Base-by-base conservation (phyloP, 2,888 invertebrate genomes). In the Therioaphis trifolii region DNA sequence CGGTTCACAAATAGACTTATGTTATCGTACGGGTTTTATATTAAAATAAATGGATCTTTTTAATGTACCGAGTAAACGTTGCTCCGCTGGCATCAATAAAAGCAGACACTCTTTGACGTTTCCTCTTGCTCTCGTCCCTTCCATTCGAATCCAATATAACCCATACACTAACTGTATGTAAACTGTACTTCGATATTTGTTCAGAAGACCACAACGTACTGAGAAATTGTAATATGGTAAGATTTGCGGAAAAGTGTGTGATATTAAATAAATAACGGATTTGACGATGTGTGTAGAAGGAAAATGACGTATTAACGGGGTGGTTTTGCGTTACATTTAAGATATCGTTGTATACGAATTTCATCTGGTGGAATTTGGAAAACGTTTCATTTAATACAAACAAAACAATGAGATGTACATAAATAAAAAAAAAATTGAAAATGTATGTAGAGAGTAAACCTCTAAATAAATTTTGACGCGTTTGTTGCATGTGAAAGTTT, bases 61-160 rank as follows among this genome's bases (percentile, higher is more conserved):
- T 76, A 76, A 76, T 49, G 77, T 78, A 7, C 35, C 49, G 35
- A 12, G 49, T 68, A 76, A 61, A 14, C 35, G 77, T 27, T 27
- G 66, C 58, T 52, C 52, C 68, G 24, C 68, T 52, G 46, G 66
- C 24, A 52, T 40, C 78, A 78, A 78, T 78, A 78, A 78, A 78
- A 78, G 40, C 78, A 66, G 78, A 15, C 43, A 35, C 68, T 78
- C 78, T 78, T 78, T 78, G 78, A 78, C 78, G 24, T 79, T 15
- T 69, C 24, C 46, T 49, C n/a, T 46, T 2, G 43, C 55, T n/a
- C 14, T 14, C 18, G 5, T 18, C 14, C 3, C n/a, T 0, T 15
- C 24, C 46, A 14, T 77, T 35, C 27, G 69, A 79, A 79, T 69
- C 79, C 79, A 79, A 79, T 79, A 79, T 55, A 55, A 43, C 14